phyloP scores from a whole-genome alignment of 2,797 vertebrate species.

The Apogon hyalosoma region DNA sequence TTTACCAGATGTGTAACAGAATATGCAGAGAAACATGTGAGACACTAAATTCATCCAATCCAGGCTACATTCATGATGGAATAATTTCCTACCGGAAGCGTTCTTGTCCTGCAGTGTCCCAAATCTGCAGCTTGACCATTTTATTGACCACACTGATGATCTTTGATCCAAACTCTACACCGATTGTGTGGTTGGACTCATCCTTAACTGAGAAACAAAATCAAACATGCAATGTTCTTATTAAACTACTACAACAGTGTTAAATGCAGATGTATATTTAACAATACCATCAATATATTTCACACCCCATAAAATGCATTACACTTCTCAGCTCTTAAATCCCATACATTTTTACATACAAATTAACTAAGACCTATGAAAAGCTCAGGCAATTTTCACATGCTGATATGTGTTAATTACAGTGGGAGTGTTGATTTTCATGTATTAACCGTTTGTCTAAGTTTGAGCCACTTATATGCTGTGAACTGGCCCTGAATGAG shows the following conservation, averaged over 20 bases:
- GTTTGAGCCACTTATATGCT: not conserved
- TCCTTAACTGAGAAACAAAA: slow-evolving; percentile 88
- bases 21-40: too few relatives aligned
- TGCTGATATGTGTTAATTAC: not conserved
- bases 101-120: slow-evolving; percentile 95
- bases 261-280: not conserved
- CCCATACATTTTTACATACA: not conserved
- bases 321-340: not conserved
- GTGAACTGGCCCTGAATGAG: not conserved
- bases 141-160: slow-evolving; percentile 94
- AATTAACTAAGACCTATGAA: not conserved
- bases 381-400: not conserved
- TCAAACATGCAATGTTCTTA: slow-evolving; percentile 1
- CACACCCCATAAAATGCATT: not conserved
- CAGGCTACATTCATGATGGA: not conserved
- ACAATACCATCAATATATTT: not conserved
- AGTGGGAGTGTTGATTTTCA: not conserved
- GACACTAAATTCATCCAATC: too few relatives aligned
- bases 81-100: slow-evolving; percentile 87
- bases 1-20: too few relatives aligned
- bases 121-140: slow-evolving; percentile 94
- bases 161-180: slow-evolving; percentile 95
- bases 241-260: not conserved
- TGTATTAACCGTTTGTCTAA: not conserved
- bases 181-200: slow-evolving; percentile 95